Base-by-base conservation (phyloP, 2,888 invertebrate species). In the Oxytorus armatus region DNA sequence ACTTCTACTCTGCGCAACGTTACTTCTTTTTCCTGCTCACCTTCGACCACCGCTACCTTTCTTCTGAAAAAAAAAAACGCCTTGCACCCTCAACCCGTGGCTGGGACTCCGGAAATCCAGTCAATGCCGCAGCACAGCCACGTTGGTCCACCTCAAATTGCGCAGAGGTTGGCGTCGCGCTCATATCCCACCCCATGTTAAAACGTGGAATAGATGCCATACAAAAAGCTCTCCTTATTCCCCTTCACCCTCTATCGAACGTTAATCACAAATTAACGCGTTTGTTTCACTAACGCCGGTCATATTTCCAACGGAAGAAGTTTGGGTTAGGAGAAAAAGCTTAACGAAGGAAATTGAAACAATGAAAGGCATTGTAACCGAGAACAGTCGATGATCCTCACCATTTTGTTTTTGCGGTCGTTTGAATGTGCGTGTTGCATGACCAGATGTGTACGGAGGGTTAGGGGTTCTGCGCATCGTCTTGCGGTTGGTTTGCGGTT, bases 401-500 rank as follows among this genome's bases (percentile, higher is more conserved):
- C 92, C 91, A 92, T 92, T 92, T 92, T 92, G 92, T 91, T 91
- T 80, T 90, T 91, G 92, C 87, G 92, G 92, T 91, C 85, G 85
- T 82, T n/a, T 85, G 83, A 84, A 73, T 81, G 84, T 85, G 87
- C 86, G 85, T 84, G 82, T 85, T 80, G 84, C 82, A 84, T 85
- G 84, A 85, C 82, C 82, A 83, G 85, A 77, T 55, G 73, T 73
- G 57, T 69, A 73, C 82, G 81, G 25, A 80, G 83, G 82, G 78
- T 82, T 36, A 36, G 3, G 85, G 87, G 91, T 89, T 90, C 91
- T 91, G 92, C 91, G 91, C 91, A 91, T 91, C 91, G 91, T 91
- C 91, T 91, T 91, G 91, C 91, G 92, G 91, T 91, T 91, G 91
- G 92, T 91, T 90, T 91, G 91, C 85, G 92, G 91, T 91, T 89